These are phyloP conservation scores for Nomada fucata DNA, from an alignment of 2,888 invertebrate species.

Conservation along the genomic window DNA sequence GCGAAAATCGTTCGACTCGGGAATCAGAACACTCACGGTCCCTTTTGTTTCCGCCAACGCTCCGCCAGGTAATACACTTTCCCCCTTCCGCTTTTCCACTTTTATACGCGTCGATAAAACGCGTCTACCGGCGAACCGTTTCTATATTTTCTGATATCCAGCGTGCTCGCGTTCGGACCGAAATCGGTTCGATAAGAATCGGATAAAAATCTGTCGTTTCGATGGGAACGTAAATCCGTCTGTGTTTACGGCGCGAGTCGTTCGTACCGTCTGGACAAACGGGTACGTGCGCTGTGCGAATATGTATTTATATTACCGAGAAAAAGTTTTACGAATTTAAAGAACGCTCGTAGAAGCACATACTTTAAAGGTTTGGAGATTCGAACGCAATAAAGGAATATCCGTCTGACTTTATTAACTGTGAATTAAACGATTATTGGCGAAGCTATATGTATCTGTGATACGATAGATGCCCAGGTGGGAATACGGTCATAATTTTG, in stretches of 20 bases:
- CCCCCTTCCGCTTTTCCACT: slow-evolving; percentile 13
- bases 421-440: no score
- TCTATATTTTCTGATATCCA: slow-evolving; percentile 39
- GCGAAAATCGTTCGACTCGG: neutral
- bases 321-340: no score
- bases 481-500: no score
- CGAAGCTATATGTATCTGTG: no score
- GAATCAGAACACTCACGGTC: neutral
- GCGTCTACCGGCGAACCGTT: slow-evolving; percentile 25
- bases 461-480: no score
- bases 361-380: no score
- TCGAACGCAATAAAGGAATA: no score
- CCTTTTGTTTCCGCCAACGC: slow-evolving; percentile 37
- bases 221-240: slow-evolving; percentile 18
- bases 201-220: slow-evolving; percentile 22
- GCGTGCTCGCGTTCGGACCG: neutral
- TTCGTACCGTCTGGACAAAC: slow-evolving; percentile 2
- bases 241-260: neutral
- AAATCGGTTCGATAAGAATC: slow-evolving; percentile 32
- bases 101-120: slow-evolving; percentile 51
- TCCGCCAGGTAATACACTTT: slow-evolving; percentile 38
- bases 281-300: no score
- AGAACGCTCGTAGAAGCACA: no score
- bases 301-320: no score
- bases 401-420: no score